phyloP scores from a whole-genome alignment of 2,113 vertebrate genomes.

The Anser cygnoides region DNA sequence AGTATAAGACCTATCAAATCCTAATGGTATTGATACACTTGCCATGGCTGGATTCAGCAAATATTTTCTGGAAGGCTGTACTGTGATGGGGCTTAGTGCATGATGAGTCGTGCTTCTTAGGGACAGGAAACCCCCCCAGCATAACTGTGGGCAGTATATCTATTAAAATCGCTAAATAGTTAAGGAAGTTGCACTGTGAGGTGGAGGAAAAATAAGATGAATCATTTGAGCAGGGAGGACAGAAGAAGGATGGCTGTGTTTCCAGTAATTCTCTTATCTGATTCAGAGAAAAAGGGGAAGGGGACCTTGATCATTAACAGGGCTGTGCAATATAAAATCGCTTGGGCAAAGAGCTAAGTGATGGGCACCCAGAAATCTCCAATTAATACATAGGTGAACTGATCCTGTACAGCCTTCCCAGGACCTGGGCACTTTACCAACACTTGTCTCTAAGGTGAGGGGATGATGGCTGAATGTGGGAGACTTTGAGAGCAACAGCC shows the following conservation, averaged over 20 bases:
- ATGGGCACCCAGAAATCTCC: background rate
- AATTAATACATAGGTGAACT: background rate
- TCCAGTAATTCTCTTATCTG: background rate
- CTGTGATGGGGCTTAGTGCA: background rate
- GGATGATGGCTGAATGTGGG: background rate
- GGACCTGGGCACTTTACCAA: background rate
- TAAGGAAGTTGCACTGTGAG: background rate
- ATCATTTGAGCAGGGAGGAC: background rate
- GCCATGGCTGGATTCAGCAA: background rate
- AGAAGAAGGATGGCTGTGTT: background rate
- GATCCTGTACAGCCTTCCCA: background rate
- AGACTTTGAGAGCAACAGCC: background rate
- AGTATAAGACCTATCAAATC: background rate
- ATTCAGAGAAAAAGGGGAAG: background rate
- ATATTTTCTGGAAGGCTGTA: background rate
- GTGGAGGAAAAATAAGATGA: background rate
- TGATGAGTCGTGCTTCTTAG: background rate
- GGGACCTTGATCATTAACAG: background rate
- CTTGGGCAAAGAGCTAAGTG: background rate
- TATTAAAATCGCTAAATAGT: background rate
- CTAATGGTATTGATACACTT: rapidly evolving
- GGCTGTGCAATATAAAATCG: background rate
- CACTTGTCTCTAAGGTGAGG: background rate
- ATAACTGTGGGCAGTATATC: background rate
- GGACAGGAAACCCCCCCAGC: background rate